A percentile compares a stretch with the other conserved stretches of the same genome.
phyloP scores from a whole-genome alignment of 1,140 invertebrate genomes.

The Heliconius himera region DNA sequence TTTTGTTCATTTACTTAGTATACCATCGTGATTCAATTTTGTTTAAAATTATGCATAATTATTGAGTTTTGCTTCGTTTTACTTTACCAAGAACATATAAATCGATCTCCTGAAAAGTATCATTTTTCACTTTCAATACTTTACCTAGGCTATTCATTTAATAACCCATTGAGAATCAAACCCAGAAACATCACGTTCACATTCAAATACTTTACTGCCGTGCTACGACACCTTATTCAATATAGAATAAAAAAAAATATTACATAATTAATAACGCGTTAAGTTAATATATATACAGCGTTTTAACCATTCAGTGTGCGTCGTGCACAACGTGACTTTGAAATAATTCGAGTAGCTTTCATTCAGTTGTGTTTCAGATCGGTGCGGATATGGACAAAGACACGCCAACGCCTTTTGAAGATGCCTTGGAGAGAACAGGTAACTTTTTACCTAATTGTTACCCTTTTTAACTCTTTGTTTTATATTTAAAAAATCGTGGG shows the following conservation, averaged over 20 bases:
- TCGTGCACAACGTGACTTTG: constrained; percentile 46
- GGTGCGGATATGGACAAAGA: constrained; percentile 40
- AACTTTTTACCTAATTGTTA: constrained; percentile 17
- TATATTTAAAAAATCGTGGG: background rate
- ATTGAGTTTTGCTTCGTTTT: too few relatives aligned
- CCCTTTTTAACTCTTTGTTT: background rate
- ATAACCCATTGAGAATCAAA: too few relatives aligned
- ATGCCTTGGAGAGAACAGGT: constrained; percentile 67
- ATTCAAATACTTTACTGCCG: too few relatives aligned
- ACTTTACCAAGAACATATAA: too few relatives aligned
- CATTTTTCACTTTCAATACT: too few relatives aligned
- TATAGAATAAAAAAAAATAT: background rate
- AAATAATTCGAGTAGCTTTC: constrained; percentile 52
- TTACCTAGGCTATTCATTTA: too few relatives aligned
- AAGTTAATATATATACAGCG: background rate
- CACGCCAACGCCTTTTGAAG: constrained; percentile 57
- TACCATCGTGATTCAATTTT: too few relatives aligned
- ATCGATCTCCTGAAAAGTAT: too few relatives aligned
- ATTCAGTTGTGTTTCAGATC: constrained; percentile 49
- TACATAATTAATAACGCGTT: background rate
- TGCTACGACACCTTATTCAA: too few relatives aligned
- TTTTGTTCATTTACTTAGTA: too few relatives aligned
- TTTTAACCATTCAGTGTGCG: constrained; percentile 42
- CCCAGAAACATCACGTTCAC: too few relatives aligned
- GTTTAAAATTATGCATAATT: too few relatives aligned